Conservation (phyloP, 2,797 vertebrate genomes). For the Acanthurus tractus region DNA sequence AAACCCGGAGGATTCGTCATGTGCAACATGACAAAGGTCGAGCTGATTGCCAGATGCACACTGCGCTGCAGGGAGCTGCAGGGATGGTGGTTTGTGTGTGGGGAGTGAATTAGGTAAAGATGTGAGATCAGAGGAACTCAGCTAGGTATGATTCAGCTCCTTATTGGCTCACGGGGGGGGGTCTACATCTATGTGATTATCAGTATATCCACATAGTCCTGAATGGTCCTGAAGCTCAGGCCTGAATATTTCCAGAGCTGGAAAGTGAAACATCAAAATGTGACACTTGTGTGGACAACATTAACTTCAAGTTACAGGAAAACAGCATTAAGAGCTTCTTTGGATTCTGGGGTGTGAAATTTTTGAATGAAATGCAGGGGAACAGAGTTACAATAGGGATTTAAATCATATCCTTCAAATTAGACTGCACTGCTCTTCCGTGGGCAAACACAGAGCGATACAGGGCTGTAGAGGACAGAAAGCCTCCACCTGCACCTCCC, state of each 20-base stretch:
- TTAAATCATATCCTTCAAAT: conserved; percentile 29
- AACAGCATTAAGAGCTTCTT: neutral
- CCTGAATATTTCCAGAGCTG: conserved; percentile 30
- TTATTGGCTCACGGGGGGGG: conserved; percentile 56
- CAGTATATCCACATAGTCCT: conserved; percentile 54
- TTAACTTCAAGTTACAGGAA: neutral
- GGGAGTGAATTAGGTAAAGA: conserved; percentile 66
- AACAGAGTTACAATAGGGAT: conserved; percentile 3
- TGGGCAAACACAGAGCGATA: neutral
- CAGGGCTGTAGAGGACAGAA: neutral
- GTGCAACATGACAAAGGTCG: conserved; percentile 64
- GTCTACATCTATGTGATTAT: conserved; percentile 65
- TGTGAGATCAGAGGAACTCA: conserved; percentile 62
- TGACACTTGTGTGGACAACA: conserved; percentile 37
- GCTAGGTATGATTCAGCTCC: conserved; percentile 62
- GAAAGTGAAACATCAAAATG: conserved; percentile 16
- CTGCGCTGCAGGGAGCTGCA: conserved; percentile 50
- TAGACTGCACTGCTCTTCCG: conserved; percentile 6
- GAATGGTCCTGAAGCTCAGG: neutral
- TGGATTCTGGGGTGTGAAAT: conserved; percentile 7
- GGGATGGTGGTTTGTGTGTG: conserved; percentile 47
- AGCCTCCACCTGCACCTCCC: conserved; percentile 2
- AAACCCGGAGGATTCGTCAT: conserved; percentile 59
- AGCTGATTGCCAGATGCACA: conserved; percentile 68
- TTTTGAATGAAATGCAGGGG: conserved; percentile 7